Conservation (phyloP, 2,797 vertebrate species). For the Phataginus tetradactyla region DNA sequence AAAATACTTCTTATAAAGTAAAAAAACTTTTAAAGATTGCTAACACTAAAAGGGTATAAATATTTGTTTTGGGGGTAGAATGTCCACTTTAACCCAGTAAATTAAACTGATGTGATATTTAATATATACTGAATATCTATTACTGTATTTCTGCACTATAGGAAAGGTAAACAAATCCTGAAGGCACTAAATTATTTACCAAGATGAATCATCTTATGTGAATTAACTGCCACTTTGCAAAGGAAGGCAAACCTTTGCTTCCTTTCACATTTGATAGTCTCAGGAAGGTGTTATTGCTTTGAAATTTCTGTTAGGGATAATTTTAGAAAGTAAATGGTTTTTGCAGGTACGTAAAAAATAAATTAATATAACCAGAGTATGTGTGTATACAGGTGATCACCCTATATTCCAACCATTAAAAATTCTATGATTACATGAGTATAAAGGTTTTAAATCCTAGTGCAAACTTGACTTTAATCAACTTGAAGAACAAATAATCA, state of each 20-base stretch:
- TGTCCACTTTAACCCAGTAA: background rate
- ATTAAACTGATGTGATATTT: slow-evolving; percentile 52
- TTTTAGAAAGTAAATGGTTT: background rate
- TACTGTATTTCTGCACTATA: slow-evolving; percentile 14
- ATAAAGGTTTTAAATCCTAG: background rate
- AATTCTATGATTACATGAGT: background rate
- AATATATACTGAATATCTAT: background rate
- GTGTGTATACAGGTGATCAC: background rate
- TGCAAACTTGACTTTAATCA: background rate
- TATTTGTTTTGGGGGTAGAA: background rate
- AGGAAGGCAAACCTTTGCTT: background rate
- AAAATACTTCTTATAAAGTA: background rate
- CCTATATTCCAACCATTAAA: background rate
- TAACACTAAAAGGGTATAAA: background rate
- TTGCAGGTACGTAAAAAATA: background rate
- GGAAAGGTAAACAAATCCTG: slow-evolving; percentile 45
- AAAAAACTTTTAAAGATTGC: background rate
- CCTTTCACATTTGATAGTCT: background rate
- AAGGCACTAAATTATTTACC: slow-evolving; percentile 66
- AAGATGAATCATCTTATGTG: slow-evolving; percentile 36
- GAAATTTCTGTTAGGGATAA: background rate
- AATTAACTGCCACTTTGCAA: slow-evolving; percentile 20
- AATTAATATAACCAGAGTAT: slow-evolving; percentile 3
- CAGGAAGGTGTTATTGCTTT: background rate
- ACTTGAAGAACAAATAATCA: slow-evolving; percentile 33